Evolutionary conservation across 2,113 vertebrate genomes (phyloP).

Genomic region (Gambusia holbrooki): DNA sequence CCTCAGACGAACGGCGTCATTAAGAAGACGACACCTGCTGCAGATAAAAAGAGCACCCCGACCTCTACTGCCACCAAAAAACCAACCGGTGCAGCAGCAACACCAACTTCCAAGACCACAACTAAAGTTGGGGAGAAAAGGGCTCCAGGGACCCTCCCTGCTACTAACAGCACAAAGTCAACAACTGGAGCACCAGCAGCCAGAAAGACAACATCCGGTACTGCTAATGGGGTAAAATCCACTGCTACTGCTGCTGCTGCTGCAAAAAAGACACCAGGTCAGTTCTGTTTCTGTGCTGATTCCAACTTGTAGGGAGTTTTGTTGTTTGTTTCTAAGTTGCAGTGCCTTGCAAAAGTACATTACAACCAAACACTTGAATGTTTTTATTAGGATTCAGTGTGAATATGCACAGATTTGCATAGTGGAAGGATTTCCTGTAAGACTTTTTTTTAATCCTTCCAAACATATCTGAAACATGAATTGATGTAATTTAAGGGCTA

Average conservation of each 20-base stretch:
- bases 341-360: too few species aligned
- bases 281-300: slow-evolving; percentile 6
- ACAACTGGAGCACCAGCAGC: slow-evolving; percentile 40
- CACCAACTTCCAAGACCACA: slow-evolving; percentile 42
- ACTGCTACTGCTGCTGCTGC: slow-evolving; percentile 43
- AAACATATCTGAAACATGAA: too few species aligned
- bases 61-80: slow-evolving; percentile 62
- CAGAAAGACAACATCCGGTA: slow-evolving; percentile 64
- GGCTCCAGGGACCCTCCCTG: slow-evolving; percentile 32
- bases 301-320: too few species aligned
- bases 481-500: too few species aligned
- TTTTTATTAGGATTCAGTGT: too few species aligned
- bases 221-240: slow-evolving; percentile 69
- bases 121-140: slow-evolving; percentile 76
- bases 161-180: slow-evolving; percentile 57
- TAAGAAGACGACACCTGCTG: slow-evolving; percentile 66
- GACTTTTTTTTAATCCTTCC: too few species aligned
- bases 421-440: too few species aligned
- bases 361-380: too few species aligned
- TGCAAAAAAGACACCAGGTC: slow-evolving; percentile 75
- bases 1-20: slow-evolving; percentile 68
- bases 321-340: too few species aligned
- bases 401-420: too few species aligned
- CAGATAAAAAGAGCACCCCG: slow-evolving; percentile 68
- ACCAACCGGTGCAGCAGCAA: slow-evolving; percentile 20